A percentile compares a stretch with the other conserved stretches of the same genome.
Conservation (phyloP, 2,888 invertebrate species). For the Masnerella sp. region DNA sequence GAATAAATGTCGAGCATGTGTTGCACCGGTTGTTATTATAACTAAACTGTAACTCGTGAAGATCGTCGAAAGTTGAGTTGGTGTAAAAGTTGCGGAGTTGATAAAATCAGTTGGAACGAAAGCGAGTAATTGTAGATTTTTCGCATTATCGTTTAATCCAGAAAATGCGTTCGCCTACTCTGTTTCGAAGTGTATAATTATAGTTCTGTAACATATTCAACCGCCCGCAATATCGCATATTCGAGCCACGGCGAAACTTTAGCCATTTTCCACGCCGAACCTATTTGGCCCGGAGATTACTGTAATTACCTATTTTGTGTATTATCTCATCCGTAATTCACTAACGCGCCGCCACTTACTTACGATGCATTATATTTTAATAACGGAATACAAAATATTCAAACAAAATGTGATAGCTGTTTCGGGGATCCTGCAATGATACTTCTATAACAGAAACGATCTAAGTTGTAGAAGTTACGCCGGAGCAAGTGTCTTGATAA, state of each 20-base stretch:
- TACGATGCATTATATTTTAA: constrained; percentile 36
- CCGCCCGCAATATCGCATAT: constrained; percentile 43
- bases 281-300: constrained; percentile 47
- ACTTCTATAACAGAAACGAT: not conserved
- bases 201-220: constrained; percentile 45
- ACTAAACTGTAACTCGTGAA: constrained; percentile 22
- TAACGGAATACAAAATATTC: constrained; percentile 20
- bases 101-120: constrained; percentile 26
- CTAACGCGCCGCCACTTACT: constrained; percentile 20
- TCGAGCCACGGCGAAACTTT: constrained; percentile 47
- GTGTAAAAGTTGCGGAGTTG: constrained; percentile 10
- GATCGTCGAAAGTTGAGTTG: constrained; percentile 19
- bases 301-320: constrained; percentile 52
- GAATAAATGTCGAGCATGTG: constrained; percentile 34
- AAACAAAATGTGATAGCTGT: constrained; percentile 24
- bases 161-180: constrained; percentile 35
- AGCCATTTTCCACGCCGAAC: constrained; percentile 47
- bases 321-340: constrained; percentile 46
- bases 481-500: constrained; percentile 9
- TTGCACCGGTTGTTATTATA: constrained; percentile 25
- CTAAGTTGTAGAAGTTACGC: constrained; percentile 10
- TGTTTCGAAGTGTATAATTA: constrained; percentile 44
- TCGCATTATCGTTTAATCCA: constrained; percentile 10
- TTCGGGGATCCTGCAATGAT: constrained; percentile 7
- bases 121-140: constrained; percentile 9